Evolutionary conservation across 2,113 vertebrate genomes (phyloP).

Genomic region (Promerops cafer): DNA sequence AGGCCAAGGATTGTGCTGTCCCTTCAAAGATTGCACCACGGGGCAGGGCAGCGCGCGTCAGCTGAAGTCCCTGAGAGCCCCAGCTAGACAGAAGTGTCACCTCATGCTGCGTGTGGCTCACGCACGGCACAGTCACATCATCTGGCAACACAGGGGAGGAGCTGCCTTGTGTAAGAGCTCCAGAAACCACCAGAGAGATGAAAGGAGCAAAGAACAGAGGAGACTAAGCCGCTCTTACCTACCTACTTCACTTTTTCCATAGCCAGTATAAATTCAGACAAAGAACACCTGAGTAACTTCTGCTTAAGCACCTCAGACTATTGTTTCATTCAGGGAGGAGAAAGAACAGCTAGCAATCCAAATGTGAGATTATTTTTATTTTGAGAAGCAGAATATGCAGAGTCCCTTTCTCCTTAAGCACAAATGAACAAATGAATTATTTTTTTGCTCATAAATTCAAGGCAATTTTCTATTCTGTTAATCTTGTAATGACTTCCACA

Average conservation of each 20-base stretch:
- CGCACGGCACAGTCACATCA: not conserved
- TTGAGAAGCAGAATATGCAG: not conserved
- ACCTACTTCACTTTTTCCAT: not conserved
- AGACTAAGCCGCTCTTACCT: not conserved
- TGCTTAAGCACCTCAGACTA: not conserved
- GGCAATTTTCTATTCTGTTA: not conserved
- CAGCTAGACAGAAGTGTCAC: not conserved
- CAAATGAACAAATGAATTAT: not conserved
- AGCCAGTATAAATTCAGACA: not conserved
- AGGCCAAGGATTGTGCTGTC: not conserved
- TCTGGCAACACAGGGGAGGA: not conserved
- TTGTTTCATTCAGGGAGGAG: not conserved
- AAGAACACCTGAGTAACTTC: not conserved
- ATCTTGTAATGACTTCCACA: not conserved
- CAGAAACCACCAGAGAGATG: not conserved
- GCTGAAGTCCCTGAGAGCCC: not conserved
- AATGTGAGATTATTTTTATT: not conserved
- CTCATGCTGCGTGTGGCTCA: fast-evolving
- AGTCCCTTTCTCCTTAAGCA: not conserved
- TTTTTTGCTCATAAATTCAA: not conserved
- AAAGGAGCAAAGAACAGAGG: not conserved
- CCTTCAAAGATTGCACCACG: not conserved
- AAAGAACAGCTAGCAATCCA: not conserved
- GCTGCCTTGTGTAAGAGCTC: not conserved
- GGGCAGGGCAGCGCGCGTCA: fast-evolving